Percentiles rank a stretch among this genome's conserved stretches.
These are phyloP conservation scores for Lamellibrachia luymesi DNA, from an alignment of 1,140 invertebrate species.

Conservation along the genomic window DNA sequence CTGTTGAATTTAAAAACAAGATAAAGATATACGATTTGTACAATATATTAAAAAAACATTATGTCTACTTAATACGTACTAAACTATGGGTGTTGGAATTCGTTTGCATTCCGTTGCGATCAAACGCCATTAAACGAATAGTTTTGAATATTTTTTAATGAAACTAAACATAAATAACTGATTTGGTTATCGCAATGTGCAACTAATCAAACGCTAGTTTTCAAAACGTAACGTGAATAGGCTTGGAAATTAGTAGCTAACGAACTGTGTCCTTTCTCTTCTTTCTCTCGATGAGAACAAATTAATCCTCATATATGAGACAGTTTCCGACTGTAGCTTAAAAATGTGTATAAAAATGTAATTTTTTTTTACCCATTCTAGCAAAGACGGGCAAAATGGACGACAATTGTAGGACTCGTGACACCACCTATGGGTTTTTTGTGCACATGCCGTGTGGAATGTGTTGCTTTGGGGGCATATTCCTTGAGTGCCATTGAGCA, in stretches of 20 bases:
- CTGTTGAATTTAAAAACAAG: background rate
- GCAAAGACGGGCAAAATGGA: background rate
- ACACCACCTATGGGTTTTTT: background rate
- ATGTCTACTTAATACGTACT: background rate
- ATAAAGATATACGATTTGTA: background rate
- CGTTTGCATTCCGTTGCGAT: background rate
- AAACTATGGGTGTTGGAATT: background rate
- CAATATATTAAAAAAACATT: no score
- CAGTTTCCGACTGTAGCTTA: no score
- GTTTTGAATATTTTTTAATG: background rate
- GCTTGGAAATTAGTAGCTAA: no score
- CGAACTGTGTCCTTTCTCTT: no score
- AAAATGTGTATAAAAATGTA: no score
- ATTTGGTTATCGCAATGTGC: no score
- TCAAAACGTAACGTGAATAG: no score
- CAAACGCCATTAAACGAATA: background rate
- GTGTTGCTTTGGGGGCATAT: background rate
- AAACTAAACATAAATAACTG: background rate
- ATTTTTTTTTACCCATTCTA: background rate
- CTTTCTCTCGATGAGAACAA: no score
- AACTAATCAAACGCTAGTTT: background rate
- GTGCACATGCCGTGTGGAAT: background rate
- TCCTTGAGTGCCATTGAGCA: background rate
- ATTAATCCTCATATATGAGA: no score
- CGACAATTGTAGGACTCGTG: background rate